These are phyloP conservation scores for Orchestes rusci DNA, from an alignment of 2,888 invertebrate species.

Conservation along the genomic window DNA sequence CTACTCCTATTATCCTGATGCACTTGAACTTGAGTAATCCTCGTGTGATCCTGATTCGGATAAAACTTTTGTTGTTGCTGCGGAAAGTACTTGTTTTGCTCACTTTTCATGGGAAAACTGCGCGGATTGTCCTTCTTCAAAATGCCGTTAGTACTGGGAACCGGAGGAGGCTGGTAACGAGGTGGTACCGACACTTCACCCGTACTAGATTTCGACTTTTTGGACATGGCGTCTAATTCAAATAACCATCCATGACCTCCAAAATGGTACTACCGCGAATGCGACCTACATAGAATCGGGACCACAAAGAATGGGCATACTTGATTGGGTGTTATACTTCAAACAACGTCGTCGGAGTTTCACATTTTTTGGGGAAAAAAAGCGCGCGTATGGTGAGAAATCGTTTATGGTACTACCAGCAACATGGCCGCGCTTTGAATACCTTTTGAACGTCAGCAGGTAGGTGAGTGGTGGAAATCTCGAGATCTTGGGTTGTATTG, in stretches of 20 bases:
- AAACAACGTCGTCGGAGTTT: too few species aligned
- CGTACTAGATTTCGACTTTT: slow-evolving; percentile 40
- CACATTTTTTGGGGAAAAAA: slow-evolving; percentile 1
- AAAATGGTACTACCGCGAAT: slow-evolving; percentile 29
- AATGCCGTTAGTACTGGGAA: slow-evolving; percentile 54
- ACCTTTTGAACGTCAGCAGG: slow-evolving; percentile 31
- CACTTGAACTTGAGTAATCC: slow-evolving; percentile 38
- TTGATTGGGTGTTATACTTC: too few species aligned
- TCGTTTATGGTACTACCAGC: slow-evolving; percentile 19
- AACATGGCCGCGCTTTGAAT: slow-evolving; percentile 31
- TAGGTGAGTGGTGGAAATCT: slow-evolving; percentile 27
- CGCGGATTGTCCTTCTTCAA: slow-evolving; percentile 46
- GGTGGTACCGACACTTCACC: slow-evolving; percentile 51
- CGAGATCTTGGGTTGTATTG: slow-evolving; percentile 23
- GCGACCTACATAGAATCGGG: slow-evolving; percentile 30
- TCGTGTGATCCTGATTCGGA: slow-evolving; percentile 31
- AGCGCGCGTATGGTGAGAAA: slow-evolving; percentile 4
- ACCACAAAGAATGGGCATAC: too few species aligned
- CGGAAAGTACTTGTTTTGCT: slow-evolving; percentile 27
- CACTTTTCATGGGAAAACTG: slow-evolving; percentile 16
- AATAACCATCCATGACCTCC: slow-evolving; percentile 28
- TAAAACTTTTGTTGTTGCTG: slow-evolving; percentile 38
- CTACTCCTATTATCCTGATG: slow-evolving; percentile 33
- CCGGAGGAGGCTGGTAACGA: slow-evolving; percentile 71
- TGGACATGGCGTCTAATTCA: slow-evolving; percentile 47